Evolutionary conservation across 2,888 invertebrate genomes (phyloP).

Genomic region (Chaetoderma sp.): DNA sequence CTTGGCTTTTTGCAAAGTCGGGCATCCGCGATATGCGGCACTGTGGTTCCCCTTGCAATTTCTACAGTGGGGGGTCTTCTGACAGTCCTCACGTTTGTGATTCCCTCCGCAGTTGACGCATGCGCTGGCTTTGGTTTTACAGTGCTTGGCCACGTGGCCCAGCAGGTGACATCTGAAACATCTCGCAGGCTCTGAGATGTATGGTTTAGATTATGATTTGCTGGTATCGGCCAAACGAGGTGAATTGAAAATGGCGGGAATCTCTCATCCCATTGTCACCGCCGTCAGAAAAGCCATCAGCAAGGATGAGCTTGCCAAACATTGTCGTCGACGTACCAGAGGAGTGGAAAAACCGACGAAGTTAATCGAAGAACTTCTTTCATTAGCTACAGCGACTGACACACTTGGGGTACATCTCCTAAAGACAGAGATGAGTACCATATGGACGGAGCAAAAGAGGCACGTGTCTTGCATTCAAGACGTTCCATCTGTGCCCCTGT

Average conservation of each 20-base stretch:
- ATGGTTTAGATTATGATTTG: no score
- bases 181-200: no score
- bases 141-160: no score
- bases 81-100: no score
- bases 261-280: conserved; percentile 22
- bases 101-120: no score
- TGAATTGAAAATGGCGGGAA: conserved; percentile 23
- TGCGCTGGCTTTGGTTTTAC: no score
- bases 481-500: conserved; percentile 22
- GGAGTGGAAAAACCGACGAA: conserved; percentile 25
- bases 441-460: conserved; percentile 22
- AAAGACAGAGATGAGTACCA: conserved; percentile 16
- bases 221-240: conserved; percentile 44
- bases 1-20: no score
- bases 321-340: conserved; percentile 37
- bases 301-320: conserved; percentile 31
- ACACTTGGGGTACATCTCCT: conserved; percentile 37
- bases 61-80: no score
- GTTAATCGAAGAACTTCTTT: conserved; percentile 24
- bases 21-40: no score
- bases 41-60: no score
- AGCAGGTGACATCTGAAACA: no score
- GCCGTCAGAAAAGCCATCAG: conserved; percentile 29
- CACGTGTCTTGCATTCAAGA: conserved; percentile 24
- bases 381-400: background rate